phyloP scores from a whole-genome alignment of 2,888 invertebrate genomes.

The Trilocha varians region DNA sequence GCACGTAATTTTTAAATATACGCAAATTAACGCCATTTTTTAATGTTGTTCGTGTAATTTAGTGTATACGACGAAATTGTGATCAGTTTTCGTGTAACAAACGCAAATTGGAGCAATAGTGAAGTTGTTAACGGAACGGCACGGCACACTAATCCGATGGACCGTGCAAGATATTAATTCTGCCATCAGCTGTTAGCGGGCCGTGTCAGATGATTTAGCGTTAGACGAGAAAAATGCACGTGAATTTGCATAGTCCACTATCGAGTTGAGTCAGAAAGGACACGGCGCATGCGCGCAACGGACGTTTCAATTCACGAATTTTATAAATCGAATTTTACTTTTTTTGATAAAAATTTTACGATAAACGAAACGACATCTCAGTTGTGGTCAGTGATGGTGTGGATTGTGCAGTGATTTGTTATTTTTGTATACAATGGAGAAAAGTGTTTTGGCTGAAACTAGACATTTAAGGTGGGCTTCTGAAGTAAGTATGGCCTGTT shows the following conservation, averaged over 20 bases:
- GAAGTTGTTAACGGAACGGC: too few species aligned
- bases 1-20: too few species aligned
- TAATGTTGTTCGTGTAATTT: too few species aligned
- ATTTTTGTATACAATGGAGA: slow-evolving; percentile 50
- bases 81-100: too few species aligned
- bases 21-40: too few species aligned
- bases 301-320: slow-evolving; percentile 34
- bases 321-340: neutral
- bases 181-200: slow-evolving; percentile 38
- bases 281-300: slow-evolving; percentile 40
- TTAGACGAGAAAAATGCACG: slow-evolving; percentile 41
- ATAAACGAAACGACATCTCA: slow-evolving; percentile 46
- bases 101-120: too few species aligned
- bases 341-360: slow-evolving; percentile 16
- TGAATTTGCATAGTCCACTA: slow-evolving; percentile 45
- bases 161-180: slow-evolving; percentile 52
- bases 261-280: slow-evolving; percentile 31
- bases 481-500: slow-evolving; percentile 47
- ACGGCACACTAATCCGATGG: slow-evolving; percentile 57
- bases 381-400: slow-evolving; percentile 45
- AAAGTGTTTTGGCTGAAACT: slow-evolving; percentile 58
- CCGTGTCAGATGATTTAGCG: slow-evolving; percentile 25
- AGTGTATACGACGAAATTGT: too few species aligned
- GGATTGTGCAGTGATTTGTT: slow-evolving; percentile 30
- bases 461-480: slow-evolving; percentile 64